phyloP scores from a whole-genome alignment of 2,797 vertebrate species.

The Pseudochirops corinnae region DNA sequence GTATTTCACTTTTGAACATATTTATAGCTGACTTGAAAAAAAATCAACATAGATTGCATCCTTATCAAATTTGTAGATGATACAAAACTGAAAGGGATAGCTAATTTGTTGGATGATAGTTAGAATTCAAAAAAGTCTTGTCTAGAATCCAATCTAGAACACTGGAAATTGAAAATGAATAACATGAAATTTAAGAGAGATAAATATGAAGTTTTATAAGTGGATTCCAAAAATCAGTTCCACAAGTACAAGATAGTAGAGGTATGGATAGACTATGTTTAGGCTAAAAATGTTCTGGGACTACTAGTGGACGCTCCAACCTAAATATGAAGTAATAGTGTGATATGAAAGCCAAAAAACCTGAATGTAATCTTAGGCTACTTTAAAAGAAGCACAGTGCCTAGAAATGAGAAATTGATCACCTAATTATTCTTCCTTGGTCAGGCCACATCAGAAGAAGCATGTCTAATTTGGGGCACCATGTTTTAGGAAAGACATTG shows the following conservation, averaged over 20 bases:
- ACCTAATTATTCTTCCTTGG: no score
- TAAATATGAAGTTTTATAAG: neutral
- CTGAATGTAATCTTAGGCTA: neutral
- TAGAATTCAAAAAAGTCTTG: neutral
- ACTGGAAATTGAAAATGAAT: neutral
- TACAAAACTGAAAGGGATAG: neutral
- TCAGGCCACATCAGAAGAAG: no score
- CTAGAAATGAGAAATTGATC: no score
- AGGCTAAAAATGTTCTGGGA: neutral
- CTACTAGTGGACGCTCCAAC: neutral
- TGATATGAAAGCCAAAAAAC: neutral
- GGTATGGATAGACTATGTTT: neutral
- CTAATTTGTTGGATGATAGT: neutral
- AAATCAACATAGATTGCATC: neutral
- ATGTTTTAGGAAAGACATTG: no score
- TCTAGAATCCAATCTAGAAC: neutral
- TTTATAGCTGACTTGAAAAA: neutral
- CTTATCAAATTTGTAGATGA: neutral
- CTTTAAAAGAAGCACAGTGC: neutral
- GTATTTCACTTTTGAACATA: neutral
- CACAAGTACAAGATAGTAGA: neutral
- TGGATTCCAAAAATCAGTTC: neutral
- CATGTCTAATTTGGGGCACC: no score
- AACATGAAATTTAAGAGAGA: neutral
- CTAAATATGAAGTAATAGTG: neutral